Conservation (phyloP, 2,113 vertebrate species). For the Arothron firmamentum region DNA sequence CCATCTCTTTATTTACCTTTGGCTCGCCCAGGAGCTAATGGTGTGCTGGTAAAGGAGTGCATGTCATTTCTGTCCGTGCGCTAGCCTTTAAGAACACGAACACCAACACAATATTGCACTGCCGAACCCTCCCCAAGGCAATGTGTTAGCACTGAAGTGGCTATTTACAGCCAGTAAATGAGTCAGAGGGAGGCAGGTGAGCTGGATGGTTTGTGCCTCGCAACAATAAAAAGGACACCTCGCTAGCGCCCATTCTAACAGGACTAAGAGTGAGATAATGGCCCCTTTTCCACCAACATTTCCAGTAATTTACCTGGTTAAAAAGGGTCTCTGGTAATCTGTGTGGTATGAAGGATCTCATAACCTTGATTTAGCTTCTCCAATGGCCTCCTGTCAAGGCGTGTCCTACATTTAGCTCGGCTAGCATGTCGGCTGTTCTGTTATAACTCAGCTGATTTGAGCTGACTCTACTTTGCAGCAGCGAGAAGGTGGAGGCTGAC, state of each 20-base stretch:
- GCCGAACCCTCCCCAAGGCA: conserved; percentile 38
- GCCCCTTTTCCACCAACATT: no score
- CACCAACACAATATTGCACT: conserved; percentile 50
- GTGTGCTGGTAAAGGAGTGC: conserved; percentile 33
- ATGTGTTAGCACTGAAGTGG: conserved; percentile 60
- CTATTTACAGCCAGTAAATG: conserved; percentile 57
- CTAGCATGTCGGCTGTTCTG: no score
- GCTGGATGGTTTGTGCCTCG: conserved; percentile 40
- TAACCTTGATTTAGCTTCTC: no score
- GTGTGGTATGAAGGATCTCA: no score
- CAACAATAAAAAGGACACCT: conserved; percentile 24
- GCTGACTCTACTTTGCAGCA: no score
- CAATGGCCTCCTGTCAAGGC: no score
- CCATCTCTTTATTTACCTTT: not conserved
- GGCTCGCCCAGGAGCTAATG: conserved; percentile 35
- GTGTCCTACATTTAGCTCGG: no score
- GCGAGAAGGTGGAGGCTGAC: no score
- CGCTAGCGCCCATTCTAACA: not conserved
- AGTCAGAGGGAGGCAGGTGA: conserved; percentile 52
- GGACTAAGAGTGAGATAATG: no score
- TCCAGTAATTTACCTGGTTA: no score
- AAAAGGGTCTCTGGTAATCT: no score
- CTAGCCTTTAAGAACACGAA: conserved; percentile 46
- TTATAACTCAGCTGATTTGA: no score
- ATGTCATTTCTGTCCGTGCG: conserved; percentile 36